These are phyloP conservation scores for Melipona beecheii DNA, from an alignment of 2,888 invertebrate species.

Conservation along the genomic window DNA sequence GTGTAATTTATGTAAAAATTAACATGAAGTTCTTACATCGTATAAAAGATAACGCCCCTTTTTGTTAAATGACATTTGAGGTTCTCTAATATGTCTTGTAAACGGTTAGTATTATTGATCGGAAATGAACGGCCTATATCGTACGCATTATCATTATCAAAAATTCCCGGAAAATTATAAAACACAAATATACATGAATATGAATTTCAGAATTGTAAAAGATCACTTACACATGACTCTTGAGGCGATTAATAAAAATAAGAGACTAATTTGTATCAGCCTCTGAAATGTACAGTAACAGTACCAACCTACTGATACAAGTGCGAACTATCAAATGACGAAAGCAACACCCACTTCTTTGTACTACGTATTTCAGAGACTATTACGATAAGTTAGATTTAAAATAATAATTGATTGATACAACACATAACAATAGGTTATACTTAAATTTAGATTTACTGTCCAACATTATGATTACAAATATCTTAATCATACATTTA, in stretches of 20 bases:
- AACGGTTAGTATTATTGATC: slow-evolving; percentile 79
- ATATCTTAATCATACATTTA: slow-evolving; percentile 7
- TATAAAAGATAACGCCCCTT: slow-evolving; percentile 71
- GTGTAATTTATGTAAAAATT: slow-evolving; percentile 2
- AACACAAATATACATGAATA: slow-evolving; percentile 4
- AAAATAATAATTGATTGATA: neutral
- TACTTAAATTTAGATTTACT: slow-evolving; percentile 17
- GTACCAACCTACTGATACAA: slow-evolving; percentile 52
- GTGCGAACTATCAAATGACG: slow-evolving; percentile 71
- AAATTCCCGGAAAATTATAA: slow-evolving; percentile 16
- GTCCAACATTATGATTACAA: neutral
- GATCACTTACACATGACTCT: slow-evolving; percentile 66
- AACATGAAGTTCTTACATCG: neutral
- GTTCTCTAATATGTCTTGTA: slow-evolving; percentile 64
- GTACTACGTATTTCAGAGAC: slow-evolving; percentile 65
- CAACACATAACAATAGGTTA: neutral
- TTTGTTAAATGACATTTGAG: slow-evolving; percentile 76
- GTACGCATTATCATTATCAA: slow-evolving; percentile 13
- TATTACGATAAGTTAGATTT: slow-evolving; percentile 7
- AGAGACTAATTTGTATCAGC: slow-evolving; percentile 53
- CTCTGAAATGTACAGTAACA: slow-evolving; percentile 50
- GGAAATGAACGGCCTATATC: slow-evolving; percentile 55
- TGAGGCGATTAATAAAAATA: slow-evolving; percentile 46
- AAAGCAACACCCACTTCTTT: slow-evolving; percentile 78
- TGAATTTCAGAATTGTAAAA: slow-evolving; percentile 23